Evolutionary conservation across 2,888 invertebrate species (phyloP).

Genomic region (Drosophila mimica): DNA sequence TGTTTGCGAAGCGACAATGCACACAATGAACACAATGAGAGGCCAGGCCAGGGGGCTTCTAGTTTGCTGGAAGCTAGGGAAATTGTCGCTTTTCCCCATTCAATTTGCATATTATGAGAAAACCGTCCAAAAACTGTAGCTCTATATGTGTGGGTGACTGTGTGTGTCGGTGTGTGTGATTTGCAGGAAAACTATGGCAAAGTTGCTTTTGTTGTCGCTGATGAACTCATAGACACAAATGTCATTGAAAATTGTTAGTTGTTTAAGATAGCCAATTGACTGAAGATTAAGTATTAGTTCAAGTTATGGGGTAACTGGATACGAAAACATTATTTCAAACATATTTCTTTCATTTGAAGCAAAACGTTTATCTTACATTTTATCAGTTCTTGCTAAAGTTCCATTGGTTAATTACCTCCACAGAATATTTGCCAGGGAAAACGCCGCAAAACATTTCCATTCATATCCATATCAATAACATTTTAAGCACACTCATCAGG

Average conservation of each 20-base stretch:
- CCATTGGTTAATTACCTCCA: conserved; percentile 27
- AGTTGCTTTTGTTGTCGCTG: conserved; percentile 15
- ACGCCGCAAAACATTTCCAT: conserved; percentile 2
- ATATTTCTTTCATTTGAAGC: background rate
- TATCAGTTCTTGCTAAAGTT: background rate
- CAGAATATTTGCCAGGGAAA: background rate
- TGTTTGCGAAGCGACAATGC: conserved; percentile 51
- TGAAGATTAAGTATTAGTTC: background rate
- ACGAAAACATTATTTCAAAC: background rate
- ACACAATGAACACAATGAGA: conserved; percentile 27
- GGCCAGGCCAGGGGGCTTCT: conserved; percentile 1
- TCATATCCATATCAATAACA: conserved; percentile 58
- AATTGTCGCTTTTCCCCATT: conserved; percentile 66
- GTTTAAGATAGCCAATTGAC: background rate
- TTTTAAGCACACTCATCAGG: conserved; percentile 60
- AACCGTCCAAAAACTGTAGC: conserved; percentile 27
- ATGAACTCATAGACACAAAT: conserved; percentile 40
- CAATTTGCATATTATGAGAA: conserved; percentile 74
- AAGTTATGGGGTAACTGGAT: background rate
- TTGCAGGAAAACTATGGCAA: conserved; percentile 37
- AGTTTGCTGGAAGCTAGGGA: conserved; percentile 30
- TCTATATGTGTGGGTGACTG: background rate
- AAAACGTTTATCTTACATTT: too few species aligned
- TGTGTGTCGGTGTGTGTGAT: conserved; percentile 14
- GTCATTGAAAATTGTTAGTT: conserved; percentile 12